phyloP scores from a whole-genome alignment of 2,888 invertebrate species.

The Andrena fulva region DNA sequence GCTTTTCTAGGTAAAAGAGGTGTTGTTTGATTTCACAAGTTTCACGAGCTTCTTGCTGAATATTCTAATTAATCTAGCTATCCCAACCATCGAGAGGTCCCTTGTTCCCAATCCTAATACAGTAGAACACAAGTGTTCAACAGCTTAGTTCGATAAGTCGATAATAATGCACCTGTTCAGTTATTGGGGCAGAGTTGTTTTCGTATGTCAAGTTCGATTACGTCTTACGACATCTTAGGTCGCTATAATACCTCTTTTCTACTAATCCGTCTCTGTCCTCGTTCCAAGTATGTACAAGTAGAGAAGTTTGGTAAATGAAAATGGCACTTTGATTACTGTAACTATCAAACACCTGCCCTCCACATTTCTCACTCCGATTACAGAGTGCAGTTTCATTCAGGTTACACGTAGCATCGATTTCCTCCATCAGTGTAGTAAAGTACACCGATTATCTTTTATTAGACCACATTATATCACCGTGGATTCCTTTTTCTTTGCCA shows the following conservation, averaged over 20 bases:
- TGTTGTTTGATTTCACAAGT: no score
- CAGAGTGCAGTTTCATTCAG: not conserved
- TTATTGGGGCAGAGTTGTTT: not conserved
- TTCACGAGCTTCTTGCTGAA: not conserved
- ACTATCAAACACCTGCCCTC: no score
- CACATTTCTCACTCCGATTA: not conserved
- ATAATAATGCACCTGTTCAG: conserved; percentile 8
- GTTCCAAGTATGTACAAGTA: no score
- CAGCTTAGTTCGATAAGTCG: conserved; percentile 24
- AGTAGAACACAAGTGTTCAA: conserved; percentile 5
- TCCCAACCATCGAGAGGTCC: conserved; percentile 13
- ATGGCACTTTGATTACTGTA: no score
- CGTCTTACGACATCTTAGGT: not conserved
- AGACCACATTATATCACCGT: not conserved
- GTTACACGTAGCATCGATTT: not conserved
- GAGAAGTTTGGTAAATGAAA: no score
- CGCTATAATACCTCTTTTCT: no score
- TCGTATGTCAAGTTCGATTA: not conserved
- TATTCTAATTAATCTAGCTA: not conserved
- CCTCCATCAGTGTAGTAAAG: not conserved
- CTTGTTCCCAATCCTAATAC: conserved; percentile 18
- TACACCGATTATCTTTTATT: conserved; percentile 4
- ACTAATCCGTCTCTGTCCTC: no score
- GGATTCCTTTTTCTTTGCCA: not conserved
- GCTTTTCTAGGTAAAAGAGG: not conserved